Conservation (phyloP, 1,140 invertebrate genomes). For the Zophobas atratus region DNA sequence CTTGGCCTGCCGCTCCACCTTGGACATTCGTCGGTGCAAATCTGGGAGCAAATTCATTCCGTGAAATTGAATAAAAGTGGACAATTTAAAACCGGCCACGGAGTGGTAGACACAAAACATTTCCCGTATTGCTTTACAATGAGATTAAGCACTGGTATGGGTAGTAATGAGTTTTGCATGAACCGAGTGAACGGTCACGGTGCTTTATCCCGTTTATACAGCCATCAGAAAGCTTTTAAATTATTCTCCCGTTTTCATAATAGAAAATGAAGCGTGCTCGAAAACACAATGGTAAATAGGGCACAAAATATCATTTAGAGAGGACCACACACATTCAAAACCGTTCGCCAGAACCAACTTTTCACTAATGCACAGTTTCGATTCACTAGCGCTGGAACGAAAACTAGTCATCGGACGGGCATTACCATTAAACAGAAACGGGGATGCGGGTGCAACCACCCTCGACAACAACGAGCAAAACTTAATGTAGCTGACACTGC, state of each 20-base stretch:
- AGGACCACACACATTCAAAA: slow-evolving; percentile 1
- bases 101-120: slow-evolving; percentile 8
- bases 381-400: neutral
- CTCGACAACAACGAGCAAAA: too few relatives aligned
- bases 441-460: too few relatives aligned
- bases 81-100: slow-evolving; percentile 5
- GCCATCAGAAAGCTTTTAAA: slow-evolving; percentile 42
- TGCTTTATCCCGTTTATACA: slow-evolving; percentile 43
- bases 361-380: neutral
- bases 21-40: neutral
- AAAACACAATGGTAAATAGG: slow-evolving; percentile 40
- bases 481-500: too few relatives aligned
- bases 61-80: slow-evolving; percentile 24
- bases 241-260: slow-evolving; percentile 37
- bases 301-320: slow-evolving; percentile 39
- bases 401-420: neutral
- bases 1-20: neutral
- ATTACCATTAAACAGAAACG: too few relatives aligned
- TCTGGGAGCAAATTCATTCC: slow-evolving; percentile 8
- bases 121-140: slow-evolving; percentile 40
- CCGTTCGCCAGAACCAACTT: neutral
- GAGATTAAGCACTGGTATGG: slow-evolving; percentile 25
- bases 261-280: slow-evolving; percentile 35
- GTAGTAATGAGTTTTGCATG: slow-evolving; percentile 39
- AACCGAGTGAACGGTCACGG: slow-evolving; percentile 37